Base-by-base conservation (phyloP, 1,140 invertebrate species). In the Arion vulgaris region DNA sequence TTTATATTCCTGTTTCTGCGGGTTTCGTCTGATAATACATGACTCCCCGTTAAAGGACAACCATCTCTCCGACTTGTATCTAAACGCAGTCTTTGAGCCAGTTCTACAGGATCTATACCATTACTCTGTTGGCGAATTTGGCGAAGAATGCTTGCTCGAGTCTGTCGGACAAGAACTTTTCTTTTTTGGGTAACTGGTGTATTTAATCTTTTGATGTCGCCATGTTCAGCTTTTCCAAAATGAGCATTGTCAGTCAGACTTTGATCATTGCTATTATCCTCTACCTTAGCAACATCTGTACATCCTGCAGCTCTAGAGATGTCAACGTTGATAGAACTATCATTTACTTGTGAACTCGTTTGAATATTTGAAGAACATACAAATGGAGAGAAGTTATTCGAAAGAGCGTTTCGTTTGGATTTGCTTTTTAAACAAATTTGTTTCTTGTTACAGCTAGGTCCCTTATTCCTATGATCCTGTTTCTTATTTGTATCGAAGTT, bases 141-240 rank as follows among this genome's bases (percentile, higher is more conserved):
- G 4, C 73, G 73, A 28, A 75, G 45, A 34, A 75, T 23, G 53
- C 73, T 75, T 34, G 73, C 45, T 75, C 73, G 39, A 7, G 73
- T 75, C n/a, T 75, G 73, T 1, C 73, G 41, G 23, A 75, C 73
- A 2, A 5, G 1, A 19, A 75, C 5, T 1, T 51, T 5, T 66
- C 62, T 66, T 23, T 28, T 23, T 17, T 2, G 62, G 17, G n/a
- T 34, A 32, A 17, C n/a, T 34, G 17, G 32, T 32, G 7, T 17
- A 2, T 66, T 66, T 66, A 17, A 32, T 4, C 28, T 66, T 34
- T 66, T 11, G 28, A 2, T n/a, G 4, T 23, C 4, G 1, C 19
- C 26, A 2, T n/a, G 15, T 19, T 57, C 26, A 4, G 53, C 2
- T 9, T 23, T 57, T 5, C 26, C 19, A 19, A 9, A 23, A 4